These are phyloP conservation scores for Branchipolynoe longqiensis DNA, from an alignment of 2,888 invertebrate species.

Conservation along the genomic window DNA sequence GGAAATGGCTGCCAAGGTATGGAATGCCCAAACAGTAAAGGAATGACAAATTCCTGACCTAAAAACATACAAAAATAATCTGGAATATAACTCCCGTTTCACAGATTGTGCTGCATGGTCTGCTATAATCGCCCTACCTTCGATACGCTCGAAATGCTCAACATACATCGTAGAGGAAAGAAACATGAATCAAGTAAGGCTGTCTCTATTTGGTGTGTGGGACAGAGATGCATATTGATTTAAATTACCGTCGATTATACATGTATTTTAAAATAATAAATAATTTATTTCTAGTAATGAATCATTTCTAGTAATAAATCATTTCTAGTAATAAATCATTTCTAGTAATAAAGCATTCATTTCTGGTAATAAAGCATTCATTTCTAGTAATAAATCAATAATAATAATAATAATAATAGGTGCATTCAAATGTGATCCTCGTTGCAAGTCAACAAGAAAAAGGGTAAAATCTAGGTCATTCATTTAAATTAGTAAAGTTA, in stretches of 20 bases:
- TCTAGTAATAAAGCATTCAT: background rate
- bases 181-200: slow-evolving; percentile 73
- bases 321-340: background rate
- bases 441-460: too few relatives aligned
- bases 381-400: too few relatives aligned
- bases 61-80: too few relatives aligned
- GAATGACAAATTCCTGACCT: too few relatives aligned
- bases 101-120: slow-evolving; percentile 75
- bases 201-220: background rate
- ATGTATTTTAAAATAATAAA: background rate
- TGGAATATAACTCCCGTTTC: slow-evolving; percentile 43
- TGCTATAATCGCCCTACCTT: slow-evolving; percentile 75
- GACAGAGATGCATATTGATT: slow-evolving; percentile 11
- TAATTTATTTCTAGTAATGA: background rate
- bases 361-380: background rate
- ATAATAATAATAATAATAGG: too few relatives aligned
- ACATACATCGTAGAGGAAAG: slow-evolving; percentile 75
- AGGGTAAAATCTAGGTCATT: too few relatives aligned
- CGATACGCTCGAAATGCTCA: slow-evolving; percentile 77
- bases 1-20: too few relatives aligned
- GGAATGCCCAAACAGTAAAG: too few relatives aligned
- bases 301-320: background rate
- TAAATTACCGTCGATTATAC: background rate
- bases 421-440: too few relatives aligned
- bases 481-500: too few relatives aligned